These are phyloP conservation scores for Electrophaes corylata DNA, from an alignment of 2,888 invertebrate species.

Conservation along the genomic window DNA sequence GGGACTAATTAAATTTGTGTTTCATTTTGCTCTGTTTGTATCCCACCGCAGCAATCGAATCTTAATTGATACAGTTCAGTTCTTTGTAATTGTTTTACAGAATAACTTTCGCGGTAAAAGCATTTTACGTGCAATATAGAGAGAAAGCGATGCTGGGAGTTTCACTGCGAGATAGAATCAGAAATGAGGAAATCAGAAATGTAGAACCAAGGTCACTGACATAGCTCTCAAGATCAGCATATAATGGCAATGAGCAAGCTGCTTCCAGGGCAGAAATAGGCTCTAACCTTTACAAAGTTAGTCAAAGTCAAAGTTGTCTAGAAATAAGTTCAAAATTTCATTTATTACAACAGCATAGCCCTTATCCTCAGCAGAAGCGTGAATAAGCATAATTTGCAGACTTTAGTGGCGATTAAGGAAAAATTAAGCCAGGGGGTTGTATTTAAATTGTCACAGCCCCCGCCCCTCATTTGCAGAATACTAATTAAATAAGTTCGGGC, in stretches of 20 bases:
- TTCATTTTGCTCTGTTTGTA: conserved; percentile 4
- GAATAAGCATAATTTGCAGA: conserved; percentile 42
- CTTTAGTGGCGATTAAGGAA: conserved; percentile 45
- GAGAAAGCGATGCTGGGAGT: too few relatives aligned
- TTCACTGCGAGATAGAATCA: too few relatives aligned
- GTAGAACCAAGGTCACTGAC: too few relatives aligned
- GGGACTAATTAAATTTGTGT: conserved; percentile 18
- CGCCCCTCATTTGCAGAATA: conserved; percentile 45
- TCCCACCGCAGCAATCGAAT: conserved; percentile 22
- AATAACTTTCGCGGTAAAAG: not conserved
- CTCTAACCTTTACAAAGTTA: not conserved
- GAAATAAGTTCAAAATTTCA: conserved; percentile 13
- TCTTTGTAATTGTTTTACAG: conserved; percentile 15
- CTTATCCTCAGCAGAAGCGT: conserved; percentile 28
- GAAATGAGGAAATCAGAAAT: too few relatives aligned
- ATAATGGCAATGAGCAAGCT: too few relatives aligned
- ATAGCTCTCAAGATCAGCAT: too few relatives aligned
- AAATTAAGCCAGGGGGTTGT: conserved; percentile 43
- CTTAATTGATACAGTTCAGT: conserved; percentile 20
- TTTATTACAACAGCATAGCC: conserved; percentile 13
- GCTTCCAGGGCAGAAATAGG: too few relatives aligned
- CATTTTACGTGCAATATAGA: not conserved
- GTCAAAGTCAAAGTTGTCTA: not conserved
- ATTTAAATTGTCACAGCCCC: conserved; percentile 44
- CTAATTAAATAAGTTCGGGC: conserved; percentile 47